These are phyloP conservation scores for Acomys russatus DNA, from an alignment of 2,797 vertebrate species.

Conservation along the genomic window DNA sequence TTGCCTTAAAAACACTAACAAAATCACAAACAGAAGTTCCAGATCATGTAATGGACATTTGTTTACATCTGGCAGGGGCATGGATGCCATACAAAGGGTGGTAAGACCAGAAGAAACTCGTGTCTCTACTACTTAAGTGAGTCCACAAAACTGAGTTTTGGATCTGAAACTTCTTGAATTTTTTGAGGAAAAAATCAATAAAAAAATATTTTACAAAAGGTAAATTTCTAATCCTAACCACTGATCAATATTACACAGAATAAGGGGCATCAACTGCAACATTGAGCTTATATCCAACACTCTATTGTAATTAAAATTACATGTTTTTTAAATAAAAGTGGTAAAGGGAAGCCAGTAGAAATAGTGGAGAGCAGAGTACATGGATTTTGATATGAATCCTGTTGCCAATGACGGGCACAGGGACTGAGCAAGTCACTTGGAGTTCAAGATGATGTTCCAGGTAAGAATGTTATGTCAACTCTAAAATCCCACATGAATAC, in stretches of 20 bases:
- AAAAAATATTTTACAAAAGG: neutral
- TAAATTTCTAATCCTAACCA: neutral
- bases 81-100: neutral
- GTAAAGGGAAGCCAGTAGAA: neutral
- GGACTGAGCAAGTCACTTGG: neutral
- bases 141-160: neutral
- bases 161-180: neutral
- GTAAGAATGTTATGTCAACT: constrained; percentile 1
- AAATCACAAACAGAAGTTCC: neutral
- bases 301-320: neutral
- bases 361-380: neutral
- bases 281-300: neutral
- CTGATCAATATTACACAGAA: neutral
- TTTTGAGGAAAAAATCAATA: neutral
- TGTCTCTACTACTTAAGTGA: neutral
- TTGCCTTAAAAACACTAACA: neutral
- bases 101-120: neutral
- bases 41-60: neutral
- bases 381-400: neutral
- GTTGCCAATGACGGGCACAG: neutral
- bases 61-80: neutral
- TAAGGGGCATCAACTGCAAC: neutral
- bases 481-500: neutral
- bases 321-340: neutral
- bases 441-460: neutral